Percentiles rank a stretch among this genome's conserved stretches.
Conservation (phyloP, 2,888 invertebrate species). For the Mimas tiliae region DNA sequence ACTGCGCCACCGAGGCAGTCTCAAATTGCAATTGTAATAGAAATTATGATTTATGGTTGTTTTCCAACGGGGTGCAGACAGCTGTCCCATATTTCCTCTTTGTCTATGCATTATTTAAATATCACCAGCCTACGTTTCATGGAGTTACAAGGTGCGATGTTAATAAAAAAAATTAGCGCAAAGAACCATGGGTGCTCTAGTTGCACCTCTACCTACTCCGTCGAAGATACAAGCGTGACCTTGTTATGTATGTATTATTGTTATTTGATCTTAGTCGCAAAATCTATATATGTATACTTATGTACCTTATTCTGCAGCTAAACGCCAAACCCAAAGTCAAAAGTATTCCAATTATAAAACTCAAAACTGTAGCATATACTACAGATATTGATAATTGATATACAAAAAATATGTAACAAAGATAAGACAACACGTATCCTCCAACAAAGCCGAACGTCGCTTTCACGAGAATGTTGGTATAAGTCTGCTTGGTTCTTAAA, state of each 20-base stretch:
- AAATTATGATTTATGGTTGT: no score
- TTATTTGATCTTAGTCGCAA: not conserved
- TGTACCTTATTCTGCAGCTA: slow-evolving; percentile 78
- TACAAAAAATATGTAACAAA: slow-evolving; percentile 88
- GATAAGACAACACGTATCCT: slow-evolving; percentile 86
- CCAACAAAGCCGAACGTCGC: slow-evolving; percentile 87
- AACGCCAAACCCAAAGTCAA: slow-evolving; percentile 88
- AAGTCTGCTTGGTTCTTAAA: slow-evolving; percentile 75
- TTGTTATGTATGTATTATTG: no score
- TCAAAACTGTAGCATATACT: slow-evolving; percentile 85
- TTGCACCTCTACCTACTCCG: no score
- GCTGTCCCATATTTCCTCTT: no score
- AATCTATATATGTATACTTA: not conserved
- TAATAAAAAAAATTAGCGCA: no score
- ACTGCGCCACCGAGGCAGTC: no score
- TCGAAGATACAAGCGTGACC: no score
- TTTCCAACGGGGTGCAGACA: no score
- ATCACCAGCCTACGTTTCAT: no score
- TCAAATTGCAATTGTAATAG: slow-evolving; percentile 49
- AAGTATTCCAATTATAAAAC: slow-evolving; percentile 86
- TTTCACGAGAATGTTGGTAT: slow-evolving; percentile 85
- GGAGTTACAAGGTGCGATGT: no score
- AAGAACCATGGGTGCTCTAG: no score
- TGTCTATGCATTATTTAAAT: no score
- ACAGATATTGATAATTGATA: slow-evolving; percentile 87